A percentile compares a stretch with the other conserved stretches of the same genome.
These are phyloP conservation scores for Saguinus imperator DNA, from an alignment of 2,113 vertebrate species.

Conservation along the genomic window DNA sequence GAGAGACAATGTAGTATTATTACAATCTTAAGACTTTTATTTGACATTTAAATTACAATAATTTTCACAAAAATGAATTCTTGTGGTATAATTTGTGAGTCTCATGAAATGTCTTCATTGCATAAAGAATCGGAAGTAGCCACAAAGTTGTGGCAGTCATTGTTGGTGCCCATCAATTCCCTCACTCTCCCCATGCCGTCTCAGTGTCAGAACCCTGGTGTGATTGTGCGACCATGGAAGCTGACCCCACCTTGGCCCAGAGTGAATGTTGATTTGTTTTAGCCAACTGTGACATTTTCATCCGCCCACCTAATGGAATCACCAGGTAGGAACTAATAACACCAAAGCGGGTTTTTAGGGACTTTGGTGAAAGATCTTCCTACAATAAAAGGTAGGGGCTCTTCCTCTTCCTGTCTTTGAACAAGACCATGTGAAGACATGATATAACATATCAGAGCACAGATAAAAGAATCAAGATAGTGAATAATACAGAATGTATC, in stretches of 20 bases:
- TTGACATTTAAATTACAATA: constrained; percentile 12
- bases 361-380: neutral
- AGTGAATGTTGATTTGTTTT: neutral
- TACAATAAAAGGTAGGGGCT: neutral
- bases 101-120: neutral
- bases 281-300: neutral
- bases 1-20: neutral
- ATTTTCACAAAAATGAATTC: neutral
- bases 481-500: neutral
- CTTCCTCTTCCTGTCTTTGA: neutral
- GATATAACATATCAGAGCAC: neutral
- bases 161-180: neutral
- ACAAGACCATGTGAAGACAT: neutral
- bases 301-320: neutral
- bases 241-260: neutral
- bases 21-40: constrained; percentile 43
- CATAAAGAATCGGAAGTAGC: neutral
- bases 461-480: neutral
- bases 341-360: neutral
- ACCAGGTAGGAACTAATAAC: neutral
- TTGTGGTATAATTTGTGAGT: constrained; percentile 3
- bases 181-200: neutral
- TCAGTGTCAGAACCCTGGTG: neutral
- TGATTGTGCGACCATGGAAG: neutral
- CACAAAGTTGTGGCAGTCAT: neutral